Base-by-base conservation (phyloP, 2,888 invertebrate species). In the Pedicia rivosa region DNA sequence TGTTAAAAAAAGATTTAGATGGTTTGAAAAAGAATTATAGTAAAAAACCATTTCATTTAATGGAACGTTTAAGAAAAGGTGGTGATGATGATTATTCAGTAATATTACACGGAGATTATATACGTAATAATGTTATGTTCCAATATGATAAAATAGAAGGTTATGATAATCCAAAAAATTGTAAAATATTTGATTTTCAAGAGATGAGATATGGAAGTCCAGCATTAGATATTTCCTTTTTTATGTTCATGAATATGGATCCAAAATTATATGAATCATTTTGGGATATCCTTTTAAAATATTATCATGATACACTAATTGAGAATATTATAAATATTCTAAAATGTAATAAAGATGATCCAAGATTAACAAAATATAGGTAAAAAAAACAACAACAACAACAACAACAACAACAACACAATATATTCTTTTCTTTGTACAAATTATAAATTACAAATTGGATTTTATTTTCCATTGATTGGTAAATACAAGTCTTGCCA, bases 61-160 rank as follows among this genome's bases (percentile, higher is more conserved):
- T 59, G 36, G 57, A 60, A 37, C 50, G 55, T 14, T 3, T 43
- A 40, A 4, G 46, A 46, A 10, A 43, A 35, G 37, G 48, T 28
- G 41, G 44, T 16, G 57, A 59, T 37, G 42, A 41, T 6, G 33
- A 43, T 5, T 60, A 58, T 42, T 49, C 47, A 4, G 52, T 52
- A 2, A 52, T 59, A 19, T 42, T 55, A 7, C 60, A 59, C 39
- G 60, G 60, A 10, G 60, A 60, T 35, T 60, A 50, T 39, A 59
- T 59, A 47, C 51, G 61, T 3, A 60, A 61, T 44, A 60, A 60
- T 46, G 57, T 61, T 3, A 43, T 60, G 24, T 60, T 59, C 38
- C 50, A 50, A 17, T 53, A 56, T 42, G 47, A 47, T 2, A n/a
- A 36, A 1, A 15, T 32, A 6, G 36, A 39, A 10, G 42, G 31